Evolutionary conservation across 2,797 vertebrate genomes (phyloP).

Genomic region (Neopelma chrysocephalum): DNA sequence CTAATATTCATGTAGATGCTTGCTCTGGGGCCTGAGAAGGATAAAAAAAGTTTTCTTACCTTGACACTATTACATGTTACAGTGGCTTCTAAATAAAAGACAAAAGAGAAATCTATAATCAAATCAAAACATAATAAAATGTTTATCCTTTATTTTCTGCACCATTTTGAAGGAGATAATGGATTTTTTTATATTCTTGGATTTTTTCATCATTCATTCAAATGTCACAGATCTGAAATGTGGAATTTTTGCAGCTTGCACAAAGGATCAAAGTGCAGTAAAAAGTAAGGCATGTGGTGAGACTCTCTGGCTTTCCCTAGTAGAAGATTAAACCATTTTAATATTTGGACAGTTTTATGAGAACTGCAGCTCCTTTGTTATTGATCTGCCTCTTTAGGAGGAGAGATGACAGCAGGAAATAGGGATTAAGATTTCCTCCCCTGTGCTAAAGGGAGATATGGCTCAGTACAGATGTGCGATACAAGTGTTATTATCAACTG

Average conservation of each 20-base stretch:
- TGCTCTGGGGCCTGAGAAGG: background rate
- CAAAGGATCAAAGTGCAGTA: slow-evolving; percentile 22
- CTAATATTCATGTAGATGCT: background rate
- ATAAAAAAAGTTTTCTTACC: background rate
- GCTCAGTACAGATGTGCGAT: background rate
- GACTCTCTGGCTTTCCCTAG: background rate
- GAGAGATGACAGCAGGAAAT: background rate
- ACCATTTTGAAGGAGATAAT: background rate
- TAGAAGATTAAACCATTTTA: slow-evolving; percentile 39
- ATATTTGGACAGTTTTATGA: background rate
- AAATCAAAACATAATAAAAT: background rate
- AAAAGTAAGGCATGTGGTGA: background rate
- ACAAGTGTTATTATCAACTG: background rate
- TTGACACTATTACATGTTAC: background rate
- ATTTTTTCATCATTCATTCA: background rate
- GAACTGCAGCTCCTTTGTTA: slow-evolving; percentile 22
- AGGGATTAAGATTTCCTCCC: slow-evolving; percentile 4
- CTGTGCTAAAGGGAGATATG: background rate
- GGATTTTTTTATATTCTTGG: background rate
- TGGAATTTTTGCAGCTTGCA: background rate
- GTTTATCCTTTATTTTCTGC: background rate
- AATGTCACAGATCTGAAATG: background rate
- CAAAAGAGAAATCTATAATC: background rate
- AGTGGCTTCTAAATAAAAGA: background rate
- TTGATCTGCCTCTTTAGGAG: background rate